Percentiles rank a stretch among this genome's conserved stretches.
Evolutionary conservation across 1,140 invertebrate species (phyloP).

Genomic region (Carcinoscorpius rotundicauda): DNA sequence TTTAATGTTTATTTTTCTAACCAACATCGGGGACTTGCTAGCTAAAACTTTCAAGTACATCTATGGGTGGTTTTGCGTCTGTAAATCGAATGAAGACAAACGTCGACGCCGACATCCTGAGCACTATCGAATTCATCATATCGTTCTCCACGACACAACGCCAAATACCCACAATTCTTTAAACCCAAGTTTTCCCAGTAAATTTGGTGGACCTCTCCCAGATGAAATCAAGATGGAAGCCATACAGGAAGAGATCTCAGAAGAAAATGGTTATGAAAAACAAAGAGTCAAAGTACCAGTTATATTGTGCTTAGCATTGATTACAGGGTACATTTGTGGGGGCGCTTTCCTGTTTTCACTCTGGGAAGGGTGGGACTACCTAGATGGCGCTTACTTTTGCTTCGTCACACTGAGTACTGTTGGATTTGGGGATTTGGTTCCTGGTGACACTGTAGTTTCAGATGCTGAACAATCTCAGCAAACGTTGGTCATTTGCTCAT

Average conservation of each 20-base stretch:
- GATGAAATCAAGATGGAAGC: not conserved
- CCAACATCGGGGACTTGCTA: conserved; percentile 64
- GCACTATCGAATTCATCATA: conserved; percentile 20
- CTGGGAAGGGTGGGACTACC: conserved; percentile 66
- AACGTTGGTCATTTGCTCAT: conserved; percentile 36
- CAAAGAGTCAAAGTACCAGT: conserved; percentile 20
- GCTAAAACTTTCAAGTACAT: conserved; percentile 56
- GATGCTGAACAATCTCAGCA: conserved; percentile 24
- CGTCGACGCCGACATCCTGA: conserved; percentile 10
- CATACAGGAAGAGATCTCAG: not conserved
- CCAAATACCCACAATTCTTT: conserved; percentile 3
- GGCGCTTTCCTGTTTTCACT: conserved; percentile 56
- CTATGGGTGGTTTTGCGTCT: conserved; percentile 34
- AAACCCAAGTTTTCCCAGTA: not conserved
- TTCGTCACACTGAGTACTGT: conserved; percentile 88
- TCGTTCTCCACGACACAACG: conserved; percentile 12
- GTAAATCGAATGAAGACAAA: not conserved
- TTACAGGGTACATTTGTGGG: conserved; percentile 24
- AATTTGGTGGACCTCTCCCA: not conserved
- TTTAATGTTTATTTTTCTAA: conserved; percentile 70
- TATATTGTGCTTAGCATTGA: conserved; percentile 17
- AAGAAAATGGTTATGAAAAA: not conserved
- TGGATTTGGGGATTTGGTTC: conserved; percentile 78
- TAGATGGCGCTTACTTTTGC: conserved; percentile 88
- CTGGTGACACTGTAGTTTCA: conserved; percentile 40